Percentiles rank a stretch among this genome's conserved stretches.
Evolutionary conservation across 1,140 invertebrate genomes (phyloP).

Genomic region (Neodiprion fabricii): DNA sequence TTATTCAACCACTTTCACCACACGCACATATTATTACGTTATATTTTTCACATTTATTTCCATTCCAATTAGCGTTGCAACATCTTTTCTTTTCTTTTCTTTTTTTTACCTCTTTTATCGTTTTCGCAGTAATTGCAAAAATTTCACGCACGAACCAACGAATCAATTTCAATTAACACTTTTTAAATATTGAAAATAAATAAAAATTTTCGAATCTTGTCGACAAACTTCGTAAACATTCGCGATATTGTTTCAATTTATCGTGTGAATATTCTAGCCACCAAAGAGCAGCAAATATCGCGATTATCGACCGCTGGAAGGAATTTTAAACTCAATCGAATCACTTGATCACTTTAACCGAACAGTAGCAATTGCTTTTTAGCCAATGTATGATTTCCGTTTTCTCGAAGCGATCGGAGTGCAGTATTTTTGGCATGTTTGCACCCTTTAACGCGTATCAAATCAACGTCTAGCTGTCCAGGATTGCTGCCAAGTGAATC

Average conservation of each 20-base stretch:
- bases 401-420: not conserved
- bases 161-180: too few species aligned
- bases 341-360: not conserved
- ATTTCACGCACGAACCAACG: too few species aligned
- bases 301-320: not conserved
- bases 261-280: not conserved
- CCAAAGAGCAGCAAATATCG: not conserved
- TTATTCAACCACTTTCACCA: too few species aligned
- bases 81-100: not conserved
- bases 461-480: not conserved
- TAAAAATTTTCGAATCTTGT: too few species aligned
- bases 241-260: not conserved
- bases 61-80: not conserved
- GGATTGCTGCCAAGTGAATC: not conserved
- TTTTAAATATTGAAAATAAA: too few species aligned
- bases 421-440: not conserved
- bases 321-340: not conserved
- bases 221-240: too few species aligned
- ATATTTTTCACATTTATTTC: too few species aligned
- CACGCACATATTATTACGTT: too few species aligned
- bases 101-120: too few species aligned
- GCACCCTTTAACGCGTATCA: not conserved
- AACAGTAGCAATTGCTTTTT: not conserved
- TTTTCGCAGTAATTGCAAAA: too few species aligned
- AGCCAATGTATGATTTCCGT: not conserved